These are phyloP conservation scores for Eulimnadia texana DNA, from an alignment of 1,140 invertebrate species.

Conservation along the genomic window DNA sequence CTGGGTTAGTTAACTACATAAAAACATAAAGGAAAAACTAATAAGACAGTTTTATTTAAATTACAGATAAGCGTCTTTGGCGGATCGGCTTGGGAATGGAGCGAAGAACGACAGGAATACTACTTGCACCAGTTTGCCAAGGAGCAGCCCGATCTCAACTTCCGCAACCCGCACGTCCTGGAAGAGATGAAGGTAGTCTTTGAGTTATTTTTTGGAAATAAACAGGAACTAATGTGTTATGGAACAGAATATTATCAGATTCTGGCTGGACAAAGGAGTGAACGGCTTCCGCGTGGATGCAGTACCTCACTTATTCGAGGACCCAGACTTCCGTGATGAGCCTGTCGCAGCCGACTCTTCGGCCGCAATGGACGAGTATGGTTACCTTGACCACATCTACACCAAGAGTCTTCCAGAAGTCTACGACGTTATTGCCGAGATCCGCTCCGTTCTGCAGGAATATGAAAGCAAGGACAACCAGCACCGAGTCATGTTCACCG, in stretches of 20 bases:
- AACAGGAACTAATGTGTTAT: constrained; percentile 6
- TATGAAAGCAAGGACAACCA: constrained; percentile 37
- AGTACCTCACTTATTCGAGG: constrained; percentile 38
- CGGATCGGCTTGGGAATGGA: constrained; percentile 55
- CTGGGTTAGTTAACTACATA: constrained; percentile 42
- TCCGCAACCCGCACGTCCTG: constrained; percentile 40
- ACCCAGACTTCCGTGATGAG: constrained; percentile 37
- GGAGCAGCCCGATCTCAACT: constrained; percentile 62
- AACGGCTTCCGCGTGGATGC: constrained; percentile 59
- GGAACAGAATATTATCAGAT: constrained; percentile 49
- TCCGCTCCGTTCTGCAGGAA: constrained; percentile 39
- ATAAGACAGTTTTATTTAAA: background rate
- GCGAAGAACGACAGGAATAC: constrained; percentile 46
- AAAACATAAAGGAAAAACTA: background rate
- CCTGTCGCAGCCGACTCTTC: constrained; percentile 34
- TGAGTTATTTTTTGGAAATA: constrained; percentile 15
- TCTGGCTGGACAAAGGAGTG: constrained; percentile 61
- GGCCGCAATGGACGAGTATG: constrained; percentile 24
- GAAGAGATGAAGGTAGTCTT: constrained; percentile 45
- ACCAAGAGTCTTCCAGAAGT: constrained; percentile 43
- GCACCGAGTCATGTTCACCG: constrained; percentile 26
- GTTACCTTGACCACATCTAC: constrained; percentile 42
- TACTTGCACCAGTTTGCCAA: constrained; percentile 56
- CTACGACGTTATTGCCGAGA: constrained; percentile 33
- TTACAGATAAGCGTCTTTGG: constrained; percentile 23